Percentiles rank a stretch among this genome's conserved stretches.
Evolutionary conservation across 2,113 vertebrate genomes (phyloP).

Genomic region (Rhinopomastus cyanomelas): DNA sequence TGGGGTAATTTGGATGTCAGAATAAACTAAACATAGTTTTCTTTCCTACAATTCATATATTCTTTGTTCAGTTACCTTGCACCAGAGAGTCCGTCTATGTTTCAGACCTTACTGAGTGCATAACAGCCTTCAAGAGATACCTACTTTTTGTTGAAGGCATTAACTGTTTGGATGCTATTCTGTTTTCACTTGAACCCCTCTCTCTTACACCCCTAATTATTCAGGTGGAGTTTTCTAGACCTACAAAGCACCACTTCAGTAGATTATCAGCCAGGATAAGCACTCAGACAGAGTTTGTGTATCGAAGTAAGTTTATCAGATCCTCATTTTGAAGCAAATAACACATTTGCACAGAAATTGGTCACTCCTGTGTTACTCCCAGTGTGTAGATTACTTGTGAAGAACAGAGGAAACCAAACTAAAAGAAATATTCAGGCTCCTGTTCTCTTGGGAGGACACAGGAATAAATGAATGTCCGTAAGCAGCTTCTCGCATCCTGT

Average conservation of each 20-base stretch:
- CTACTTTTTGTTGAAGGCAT: not conserved
- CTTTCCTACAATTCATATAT: not conserved
- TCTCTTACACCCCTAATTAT: not conserved
- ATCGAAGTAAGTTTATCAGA: not conserved
- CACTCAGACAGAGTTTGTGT: not conserved
- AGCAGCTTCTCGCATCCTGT: not conserved
- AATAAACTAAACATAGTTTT: not conserved
- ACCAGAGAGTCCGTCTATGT: not conserved
- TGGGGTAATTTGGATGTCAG: not conserved
- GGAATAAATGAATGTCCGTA: not conserved
- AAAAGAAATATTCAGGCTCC: not conserved
- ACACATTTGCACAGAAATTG: not conserved
- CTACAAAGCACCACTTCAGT: not conserved
- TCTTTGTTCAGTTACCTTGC: not conserved
- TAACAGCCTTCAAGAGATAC: not conserved
- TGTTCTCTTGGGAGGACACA: not conserved
- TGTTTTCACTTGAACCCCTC: not conserved
- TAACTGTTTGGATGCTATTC: not conserved
- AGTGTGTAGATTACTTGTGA: rapidly evolving
- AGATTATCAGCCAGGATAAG: not conserved
- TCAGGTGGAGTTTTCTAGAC: not conserved
- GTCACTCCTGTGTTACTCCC: not conserved
- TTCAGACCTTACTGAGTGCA: not conserved
- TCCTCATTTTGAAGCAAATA: not conserved
- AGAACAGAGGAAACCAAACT: not conserved